Evolutionary conservation across 2,113 vertebrate genomes (phyloP).

Genomic region (Illadopsis cleaveri): DNA sequence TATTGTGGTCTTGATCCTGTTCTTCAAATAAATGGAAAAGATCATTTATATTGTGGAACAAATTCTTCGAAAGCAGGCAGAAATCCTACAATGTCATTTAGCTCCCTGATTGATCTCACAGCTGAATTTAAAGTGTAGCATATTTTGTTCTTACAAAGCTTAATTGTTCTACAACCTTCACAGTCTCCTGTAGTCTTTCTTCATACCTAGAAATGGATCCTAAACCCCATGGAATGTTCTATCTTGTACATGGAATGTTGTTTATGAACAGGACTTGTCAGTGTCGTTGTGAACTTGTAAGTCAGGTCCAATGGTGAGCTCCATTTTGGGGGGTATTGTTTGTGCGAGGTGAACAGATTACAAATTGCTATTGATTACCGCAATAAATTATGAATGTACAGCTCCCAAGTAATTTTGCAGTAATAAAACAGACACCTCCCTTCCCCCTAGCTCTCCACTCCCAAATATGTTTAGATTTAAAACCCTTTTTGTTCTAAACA

Average conservation of each 20-base stretch:
- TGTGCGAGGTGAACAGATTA: background rate
- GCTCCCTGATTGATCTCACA: background rate
- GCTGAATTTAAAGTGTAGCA: background rate
- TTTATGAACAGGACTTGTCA: background rate
- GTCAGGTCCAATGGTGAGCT: background rate
- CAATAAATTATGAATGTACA: background rate
- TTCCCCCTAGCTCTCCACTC: background rate
- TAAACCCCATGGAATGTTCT: background rate
- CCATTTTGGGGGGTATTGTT: fast-evolving
- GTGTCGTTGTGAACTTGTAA: background rate
- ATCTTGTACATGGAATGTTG: background rate
- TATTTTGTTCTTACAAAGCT: background rate
- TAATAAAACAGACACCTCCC: background rate
- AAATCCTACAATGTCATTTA: background rate
- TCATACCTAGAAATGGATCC: background rate
- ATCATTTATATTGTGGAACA: background rate
- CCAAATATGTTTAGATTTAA: background rate
- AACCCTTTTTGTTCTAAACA: background rate
- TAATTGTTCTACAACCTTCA: background rate
- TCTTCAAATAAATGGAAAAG: background rate
- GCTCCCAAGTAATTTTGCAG: background rate
- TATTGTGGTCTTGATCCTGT: background rate
- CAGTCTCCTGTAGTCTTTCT: background rate
- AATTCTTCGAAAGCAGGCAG: background rate
- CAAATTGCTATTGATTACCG: background rate